Base-by-base conservation (phyloP, 1,140 invertebrate species). In the Bombus breviceps region DNA sequence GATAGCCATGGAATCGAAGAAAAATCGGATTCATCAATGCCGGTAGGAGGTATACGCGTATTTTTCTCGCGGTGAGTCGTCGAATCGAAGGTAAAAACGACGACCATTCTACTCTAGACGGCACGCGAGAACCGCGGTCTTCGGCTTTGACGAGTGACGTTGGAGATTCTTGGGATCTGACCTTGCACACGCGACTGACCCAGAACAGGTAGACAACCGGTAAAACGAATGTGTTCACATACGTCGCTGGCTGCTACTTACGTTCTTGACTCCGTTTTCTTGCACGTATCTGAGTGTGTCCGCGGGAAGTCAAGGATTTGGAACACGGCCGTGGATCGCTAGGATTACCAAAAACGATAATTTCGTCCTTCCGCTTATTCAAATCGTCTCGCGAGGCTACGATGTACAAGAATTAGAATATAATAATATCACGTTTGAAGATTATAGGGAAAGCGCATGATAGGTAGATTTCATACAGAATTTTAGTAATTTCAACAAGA, bases 221-320 rank as follows among this genome's bases (percentile, higher is more conserved):
- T 84, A 80, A 87, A 86, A 81, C 82, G 72, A 82, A 85, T 78
- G 83, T 81, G 78, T 32, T 66, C 77, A 72, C 75, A 69, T 13
- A 72, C 37, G 41, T 77, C 68, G 47, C 59, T 71, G 47, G 41
- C 28, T 47, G 28, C 32, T 57, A 80, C 86, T 90, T 62, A 78
- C 62, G 92, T 85, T 92, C 91, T 92, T 92, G 88, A 91, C 86
- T 92, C 83, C 88, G 66, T 88, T 92, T 92, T 69, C 75, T 83
- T 37, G 18, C n/a, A n/a, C 37, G 72, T 62, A 25, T 74, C 57
- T 68, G 71, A 57, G 57, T 22, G 64, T 37, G 34, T 81, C 66
- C 80, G 71, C 82, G 76, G 43, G 85, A 83, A 83, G 86, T 90
- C 85, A 92, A 92, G 91, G 88, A 92, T 92, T 92, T 83, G 86